Evolutionary conservation across 2,797 vertebrate genomes (phyloP).

Genomic region (Hafferia zeledoni): DNA sequence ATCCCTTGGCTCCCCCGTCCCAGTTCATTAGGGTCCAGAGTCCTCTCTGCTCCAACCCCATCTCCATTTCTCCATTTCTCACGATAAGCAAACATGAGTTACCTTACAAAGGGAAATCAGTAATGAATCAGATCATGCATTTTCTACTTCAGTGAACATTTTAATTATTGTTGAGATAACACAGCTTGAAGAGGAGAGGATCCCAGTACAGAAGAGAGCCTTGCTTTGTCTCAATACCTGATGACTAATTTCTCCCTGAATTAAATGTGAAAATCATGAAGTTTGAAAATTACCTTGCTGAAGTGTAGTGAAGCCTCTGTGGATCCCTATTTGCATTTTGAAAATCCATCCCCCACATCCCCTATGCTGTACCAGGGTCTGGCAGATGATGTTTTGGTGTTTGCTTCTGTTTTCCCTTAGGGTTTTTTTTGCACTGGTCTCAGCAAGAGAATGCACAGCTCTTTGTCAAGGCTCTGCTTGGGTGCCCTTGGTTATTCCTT

Average conservation of each 20-base stretch:
- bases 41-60: neutral
- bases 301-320: conserved; percentile 29
- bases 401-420: neutral
- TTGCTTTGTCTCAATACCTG: conserved; percentile 70
- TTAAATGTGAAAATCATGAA: conserved; percentile 74
- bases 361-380: neutral
- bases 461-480: conserved; percentile 11
- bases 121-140: conserved; percentile 67
- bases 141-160: conserved; percentile 71
- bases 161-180: conserved; percentile 75
- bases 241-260: conserved; percentile 70
- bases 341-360: conserved; percentile 6
- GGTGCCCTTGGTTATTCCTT: neutral
- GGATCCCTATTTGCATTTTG: conserved; percentile 39
- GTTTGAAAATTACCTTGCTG: conserved; percentile 57
- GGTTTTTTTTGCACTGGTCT: neutral
- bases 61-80: conserved; percentile 38
- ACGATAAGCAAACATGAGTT: neutral
- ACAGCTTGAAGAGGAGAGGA: conserved; percentile 61
- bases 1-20: neutral
- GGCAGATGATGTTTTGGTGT: conserved; percentile 17
- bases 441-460: neutral
- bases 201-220: conserved; percentile 44
- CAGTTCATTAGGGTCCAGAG: neutral
- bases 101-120: conserved; percentile 43